A percentile compares a stretch with the other conserved stretches of the same genome.
Evolutionary conservation across 1,140 invertebrate genomes (phyloP).

Genomic region (Micrasema minimum): DNA sequence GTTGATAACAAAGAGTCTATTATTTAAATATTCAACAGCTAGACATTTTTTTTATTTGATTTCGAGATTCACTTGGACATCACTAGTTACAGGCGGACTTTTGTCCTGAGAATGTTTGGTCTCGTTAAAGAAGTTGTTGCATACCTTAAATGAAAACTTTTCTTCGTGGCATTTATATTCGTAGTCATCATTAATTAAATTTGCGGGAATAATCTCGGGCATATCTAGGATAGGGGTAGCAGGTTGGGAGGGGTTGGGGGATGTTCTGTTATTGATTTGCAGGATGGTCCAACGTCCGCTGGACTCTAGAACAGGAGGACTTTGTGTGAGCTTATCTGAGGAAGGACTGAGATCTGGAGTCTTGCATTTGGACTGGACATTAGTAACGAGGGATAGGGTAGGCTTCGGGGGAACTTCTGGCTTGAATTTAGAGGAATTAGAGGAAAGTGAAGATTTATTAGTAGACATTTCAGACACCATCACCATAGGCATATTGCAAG

Average conservation of each 20-base stretch:
- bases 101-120: conserved; percentile 22
- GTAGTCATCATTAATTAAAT: conserved; percentile 41
- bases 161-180: conserved; percentile 46
- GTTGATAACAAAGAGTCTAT: too few relatives aligned
- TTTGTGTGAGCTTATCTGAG: conserved; percentile 41
- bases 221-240: conserved; percentile 44
- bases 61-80: conserved; percentile 22
- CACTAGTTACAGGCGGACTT: conserved; percentile 17
- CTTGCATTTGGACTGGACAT: conserved; percentile 28
- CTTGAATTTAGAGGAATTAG: conserved; percentile 60
- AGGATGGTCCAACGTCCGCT: conserved; percentile 51
- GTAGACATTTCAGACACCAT: conserved; percentile 66
- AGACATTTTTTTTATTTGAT: conserved; percentile 7
- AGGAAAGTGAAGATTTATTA: conserved; percentile 57
- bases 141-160: conserved; percentile 45
- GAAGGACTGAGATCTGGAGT: conserved; percentile 22
- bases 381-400: neutral
- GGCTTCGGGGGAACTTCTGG: conserved; percentile 31
- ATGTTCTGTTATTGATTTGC: conserved; percentile 48
- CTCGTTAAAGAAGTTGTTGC: conserved; percentile 38
- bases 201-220: conserved; percentile 41
- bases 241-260: conserved; percentile 36
- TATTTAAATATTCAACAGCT: too few relatives aligned
- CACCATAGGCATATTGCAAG: conserved; percentile 63
- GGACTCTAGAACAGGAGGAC: conserved; percentile 47